Evolutionary conservation across 2,888 invertebrate species (phyloP), one percentile per base, ranked within the genome.

Genomic region (Anorthoa munda): DNA sequence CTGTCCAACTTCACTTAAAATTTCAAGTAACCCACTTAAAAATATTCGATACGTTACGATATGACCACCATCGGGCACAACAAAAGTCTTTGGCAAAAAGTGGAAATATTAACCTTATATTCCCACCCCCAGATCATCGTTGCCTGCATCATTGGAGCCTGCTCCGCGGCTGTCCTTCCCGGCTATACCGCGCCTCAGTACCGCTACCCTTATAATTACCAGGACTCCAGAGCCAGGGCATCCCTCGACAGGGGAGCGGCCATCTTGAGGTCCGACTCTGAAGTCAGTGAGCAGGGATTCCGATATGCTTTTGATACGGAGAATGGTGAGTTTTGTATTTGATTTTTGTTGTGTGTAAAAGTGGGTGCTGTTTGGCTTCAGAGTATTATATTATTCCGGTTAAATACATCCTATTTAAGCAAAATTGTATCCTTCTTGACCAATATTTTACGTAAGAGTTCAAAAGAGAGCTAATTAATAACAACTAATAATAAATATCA

Each of bases 261-360:
- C 21, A 92, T 96, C 77, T 75, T 96, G 85, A 91, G 95, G 66
- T 94, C 94, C 0, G 92, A 92, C 0, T 87, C 93, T 2, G 93
- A 94, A 15, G 93, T 92, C 82, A 95, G 93, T 81, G 94, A 95
- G 51, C 87, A 91, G 5, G 96, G 96, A 26, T 96, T 91, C 88
- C 93, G 89, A 59, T 95, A 89, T 77, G 97, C 97, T 61, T 97
- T 96, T 82, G 97, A 97, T 79, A 97, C 97, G 63, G 97, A 97
- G 59, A 97, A 97, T 89, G 97, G 97, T 95, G 66, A 91, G 93
- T 83, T 50, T 23, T 60, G n/a, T n/a, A 4, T 18, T 17, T 46
- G 1, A 5, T 23, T 46, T 18, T 0, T 60, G 7, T 64, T 64
- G n/a, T 46, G 12, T 2, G 55, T 15, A 5, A 21, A 23, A 73